Evolutionary conservation across 2,888 invertebrate genomes (phyloP), one percentile per base, ranked within the genome.

Genomic region (Thymelicus sylvestris): DNA sequence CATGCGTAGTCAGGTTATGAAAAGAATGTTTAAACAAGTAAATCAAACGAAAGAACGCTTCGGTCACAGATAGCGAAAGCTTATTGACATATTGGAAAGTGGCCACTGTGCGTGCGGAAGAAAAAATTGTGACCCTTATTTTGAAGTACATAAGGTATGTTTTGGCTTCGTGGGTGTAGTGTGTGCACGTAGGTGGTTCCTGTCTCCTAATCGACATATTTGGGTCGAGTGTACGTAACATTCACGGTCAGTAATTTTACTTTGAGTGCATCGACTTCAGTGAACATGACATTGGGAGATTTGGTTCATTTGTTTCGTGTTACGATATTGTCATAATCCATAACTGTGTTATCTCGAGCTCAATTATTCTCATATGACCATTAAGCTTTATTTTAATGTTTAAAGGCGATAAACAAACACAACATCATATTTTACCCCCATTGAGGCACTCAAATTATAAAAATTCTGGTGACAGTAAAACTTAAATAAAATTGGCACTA

Each of bases 61-160:
- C 87, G 89, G 90, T 86, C 90, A 90, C 85, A 86, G 92, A 92
- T 90, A 93, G 92, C 92, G 93, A 93, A 93, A 93, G 92, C 91
- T 84, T 91, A 90, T 92, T 92, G 92, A 92, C 92, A 90, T 85
- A 90, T 88, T 92, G 87, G 93, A 93, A 93, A 93, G 92, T 91
- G 85, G 85, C 82, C 83, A 81, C 72, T 76, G 77, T 77, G 75
- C 74, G 74, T 63, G 41, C 52, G 71, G 44, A 24, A 62, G 61
- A 74, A 70, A 74, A 78, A 73, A 84, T 73, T 80, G 72, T 82
- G 77, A 75, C 77, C 79, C 74, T 76, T 87, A 85, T 75, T 66
- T 6, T 71, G 64, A 74, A 48, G 48, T 66, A 8, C 7, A 41
- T 82, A 82, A 81, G 80, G 78, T 75, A 44, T 71, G 77, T 52